Conservation (phyloP, 2,113 vertebrate genomes). For the Antidorcas marsupialis region DNA sequence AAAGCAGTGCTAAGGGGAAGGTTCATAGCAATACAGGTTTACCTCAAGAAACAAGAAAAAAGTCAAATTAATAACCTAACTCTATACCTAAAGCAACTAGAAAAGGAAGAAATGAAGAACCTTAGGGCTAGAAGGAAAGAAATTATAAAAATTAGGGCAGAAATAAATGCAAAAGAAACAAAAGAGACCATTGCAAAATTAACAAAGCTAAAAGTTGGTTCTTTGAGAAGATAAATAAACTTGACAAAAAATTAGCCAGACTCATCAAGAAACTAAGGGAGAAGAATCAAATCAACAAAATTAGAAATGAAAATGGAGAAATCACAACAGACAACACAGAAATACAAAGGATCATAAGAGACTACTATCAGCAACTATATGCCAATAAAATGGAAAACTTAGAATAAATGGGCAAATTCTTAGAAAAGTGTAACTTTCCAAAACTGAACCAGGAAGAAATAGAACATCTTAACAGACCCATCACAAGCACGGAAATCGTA, state of each 20-base stretch:
- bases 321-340: background rate
- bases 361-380: background rate
- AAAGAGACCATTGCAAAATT: background rate
- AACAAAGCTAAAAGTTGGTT: background rate
- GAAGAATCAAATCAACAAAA: background rate
- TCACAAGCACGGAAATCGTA: accelerated
- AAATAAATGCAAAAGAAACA: background rate
- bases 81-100: background rate
- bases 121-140: background rate
- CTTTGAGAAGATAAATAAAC: background rate
- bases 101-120: background rate
- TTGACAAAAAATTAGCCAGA: background rate
- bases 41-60: background rate
- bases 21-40: background rate
- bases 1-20: background rate
- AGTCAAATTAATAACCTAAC: background rate
- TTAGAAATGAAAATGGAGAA: background rate
- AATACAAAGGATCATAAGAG: background rate
- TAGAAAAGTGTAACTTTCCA: background rate
- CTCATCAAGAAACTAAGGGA: background rate
- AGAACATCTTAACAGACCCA: background rate
- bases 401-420: background rate
- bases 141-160: background rate
- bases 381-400: background rate
- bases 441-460: background rate